phyloP scores from a whole-genome alignment of 2,888 invertebrate genomes.

The Drepana falcataria region DNA sequence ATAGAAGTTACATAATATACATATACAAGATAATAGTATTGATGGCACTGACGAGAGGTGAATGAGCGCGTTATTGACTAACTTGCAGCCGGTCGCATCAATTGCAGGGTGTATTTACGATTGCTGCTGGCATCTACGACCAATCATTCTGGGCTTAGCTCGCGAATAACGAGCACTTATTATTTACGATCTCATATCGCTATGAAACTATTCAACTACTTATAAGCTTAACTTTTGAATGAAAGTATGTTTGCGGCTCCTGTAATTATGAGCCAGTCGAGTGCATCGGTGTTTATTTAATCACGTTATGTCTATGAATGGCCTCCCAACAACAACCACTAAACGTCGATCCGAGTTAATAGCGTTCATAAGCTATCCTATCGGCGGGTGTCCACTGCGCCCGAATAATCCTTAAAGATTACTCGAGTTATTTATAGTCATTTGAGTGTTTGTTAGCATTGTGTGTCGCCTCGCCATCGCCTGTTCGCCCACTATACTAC shows the following conservation, averaged over 20 bases:
- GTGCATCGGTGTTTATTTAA: neutral
- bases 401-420: slow-evolving; percentile 31
- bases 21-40: neutral
- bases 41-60: no score
- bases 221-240: no score
- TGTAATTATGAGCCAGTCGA: neutral
- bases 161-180: neutral
- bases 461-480: slow-evolving; percentile 19
- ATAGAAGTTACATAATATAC: no score
- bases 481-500: neutral
- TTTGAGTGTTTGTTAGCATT: slow-evolving; percentile 26
- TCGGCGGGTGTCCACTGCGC: slow-evolving; percentile 19
- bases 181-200: neutral
- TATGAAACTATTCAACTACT: no score
- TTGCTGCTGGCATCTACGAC: neutral
- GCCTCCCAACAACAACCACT: neutral
- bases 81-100: slow-evolving; percentile 2
- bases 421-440: slow-evolving; percentile 34
- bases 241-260: no score
- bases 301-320: neutral
- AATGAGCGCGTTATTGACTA: neutral
- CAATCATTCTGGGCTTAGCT: neutral
- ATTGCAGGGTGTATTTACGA: neutral
- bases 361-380: neutral
- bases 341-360: neutral